phyloP scores from a whole-genome alignment of 2,888 invertebrate species.

The Abrostola tripartita region DNA sequence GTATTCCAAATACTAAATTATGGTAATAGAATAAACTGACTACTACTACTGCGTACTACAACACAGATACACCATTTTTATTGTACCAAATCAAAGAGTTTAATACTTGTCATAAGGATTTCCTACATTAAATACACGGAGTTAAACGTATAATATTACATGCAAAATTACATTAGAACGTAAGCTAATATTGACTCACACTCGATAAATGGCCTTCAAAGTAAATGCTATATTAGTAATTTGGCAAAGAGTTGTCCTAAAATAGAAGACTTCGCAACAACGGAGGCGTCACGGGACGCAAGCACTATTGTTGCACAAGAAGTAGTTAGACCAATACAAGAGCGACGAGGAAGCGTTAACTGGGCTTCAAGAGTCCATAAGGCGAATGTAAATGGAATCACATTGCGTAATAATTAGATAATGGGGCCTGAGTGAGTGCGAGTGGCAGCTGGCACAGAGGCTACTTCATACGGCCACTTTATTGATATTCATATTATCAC shows the following conservation, averaged over 20 bases:
- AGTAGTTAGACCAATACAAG: slow-evolving; percentile 56
- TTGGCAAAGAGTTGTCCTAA: slow-evolving; percentile 11
- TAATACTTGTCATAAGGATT: neutral
- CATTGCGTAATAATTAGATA: slow-evolving; percentile 78
- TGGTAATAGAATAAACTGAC: too few relatives aligned
- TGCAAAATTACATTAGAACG: neutral
- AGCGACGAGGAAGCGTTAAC: slow-evolving; percentile 69
- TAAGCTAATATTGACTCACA: neutral
- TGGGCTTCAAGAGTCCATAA: slow-evolving; percentile 68
- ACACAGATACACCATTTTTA: too few relatives aligned
- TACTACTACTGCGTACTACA: too few relatives aligned
- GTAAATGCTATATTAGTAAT: slow-evolving; percentile 4
- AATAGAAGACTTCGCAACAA: slow-evolving; percentile 48
- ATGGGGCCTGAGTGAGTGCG: slow-evolving; percentile 61
- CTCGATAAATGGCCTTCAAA: slow-evolving; percentile 10
- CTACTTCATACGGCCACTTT: slow-evolving; percentile 58
- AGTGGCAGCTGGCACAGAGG: slow-evolving; percentile 60
- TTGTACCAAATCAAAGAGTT: neutral
- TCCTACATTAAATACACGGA: slow-evolving; percentile 2
- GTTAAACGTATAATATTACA: neutral
- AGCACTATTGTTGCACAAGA: slow-evolving; percentile 70
- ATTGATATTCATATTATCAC: slow-evolving; percentile 63
- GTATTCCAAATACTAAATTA: too few relatives aligned
- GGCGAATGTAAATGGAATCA: slow-evolving; percentile 69
- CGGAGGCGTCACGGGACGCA: slow-evolving; percentile 57